phyloP scores from a whole-genome alignment of 2,797 vertebrate genomes.

The Prionace glauca region DNA sequence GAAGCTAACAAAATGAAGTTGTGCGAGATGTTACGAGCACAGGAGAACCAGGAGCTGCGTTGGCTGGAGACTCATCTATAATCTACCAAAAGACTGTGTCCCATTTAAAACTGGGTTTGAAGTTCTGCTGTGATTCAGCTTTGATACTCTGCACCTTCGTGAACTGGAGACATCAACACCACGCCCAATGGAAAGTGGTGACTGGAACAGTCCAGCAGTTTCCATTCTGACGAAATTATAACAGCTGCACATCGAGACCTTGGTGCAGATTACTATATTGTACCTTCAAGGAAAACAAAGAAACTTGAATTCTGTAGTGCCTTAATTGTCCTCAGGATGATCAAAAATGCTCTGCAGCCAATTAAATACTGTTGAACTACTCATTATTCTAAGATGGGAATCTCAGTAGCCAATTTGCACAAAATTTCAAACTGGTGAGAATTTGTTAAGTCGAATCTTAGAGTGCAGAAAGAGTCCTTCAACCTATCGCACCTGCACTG shows the following conservation, averaged over 20 bases:
- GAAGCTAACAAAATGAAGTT: conserved; percentile 43
- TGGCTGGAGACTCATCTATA: conserved; percentile 41
- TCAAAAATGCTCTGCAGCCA: not conserved
- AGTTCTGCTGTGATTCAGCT: not conserved
- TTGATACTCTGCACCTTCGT: not conserved
- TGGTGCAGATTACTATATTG: not conserved
- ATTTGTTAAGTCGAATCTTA: not conserved
- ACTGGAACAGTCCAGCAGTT: not conserved
- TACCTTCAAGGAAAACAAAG: not conserved
- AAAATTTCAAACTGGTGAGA: not conserved
- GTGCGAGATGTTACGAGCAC: conserved; percentile 39
- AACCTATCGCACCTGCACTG: too few relatives aligned
- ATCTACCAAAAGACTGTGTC: conserved; percentile 12
- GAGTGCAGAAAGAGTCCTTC: too few relatives aligned
- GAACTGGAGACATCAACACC: not conserved
- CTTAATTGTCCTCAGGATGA: not conserved
- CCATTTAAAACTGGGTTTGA: not conserved
- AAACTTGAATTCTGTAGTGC: not conserved
- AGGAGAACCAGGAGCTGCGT: conserved; percentile 44
- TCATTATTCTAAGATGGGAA: not conserved
- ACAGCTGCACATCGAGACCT: not conserved
- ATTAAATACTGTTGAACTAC: not conserved
- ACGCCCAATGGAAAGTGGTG: too few relatives aligned
- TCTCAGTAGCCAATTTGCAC: not conserved
- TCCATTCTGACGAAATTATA: not conserved